Evolutionary conservation across 2,113 vertebrate species (phyloP).

Genomic region (Pseudorasbora parva): DNA sequence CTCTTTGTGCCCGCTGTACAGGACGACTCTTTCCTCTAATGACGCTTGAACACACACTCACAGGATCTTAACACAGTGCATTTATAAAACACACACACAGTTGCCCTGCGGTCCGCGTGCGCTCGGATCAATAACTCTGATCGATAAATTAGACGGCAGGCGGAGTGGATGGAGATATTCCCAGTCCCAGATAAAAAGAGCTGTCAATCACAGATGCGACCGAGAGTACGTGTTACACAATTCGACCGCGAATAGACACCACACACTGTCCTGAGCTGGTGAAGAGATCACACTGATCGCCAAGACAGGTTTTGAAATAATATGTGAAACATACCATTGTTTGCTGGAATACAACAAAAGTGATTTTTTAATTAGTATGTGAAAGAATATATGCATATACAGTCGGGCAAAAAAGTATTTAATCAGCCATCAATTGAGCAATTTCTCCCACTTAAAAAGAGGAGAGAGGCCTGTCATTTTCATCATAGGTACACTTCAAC

Average conservation of each 20-base stretch:
- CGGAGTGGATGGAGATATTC: slow-evolving; percentile 23
- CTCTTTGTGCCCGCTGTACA: not conserved
- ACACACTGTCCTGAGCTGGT: not conserved
- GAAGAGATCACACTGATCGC: not conserved
- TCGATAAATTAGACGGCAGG: slow-evolving; percentile 16
- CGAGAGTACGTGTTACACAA: not conserved
- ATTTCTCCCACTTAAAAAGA: too few species aligned
- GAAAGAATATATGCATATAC: too few species aligned
- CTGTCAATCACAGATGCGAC: not conserved
- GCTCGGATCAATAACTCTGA: not conserved
- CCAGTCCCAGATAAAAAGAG: not conserved
- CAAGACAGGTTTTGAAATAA: too few species aligned
- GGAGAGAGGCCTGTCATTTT: too few species aligned
- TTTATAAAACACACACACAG: not conserved
- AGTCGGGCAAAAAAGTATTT: too few species aligned
- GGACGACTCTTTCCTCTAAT: slow-evolving; percentile 14
- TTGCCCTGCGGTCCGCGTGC: not conserved
- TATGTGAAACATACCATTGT: too few species aligned
- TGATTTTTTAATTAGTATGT: too few species aligned
- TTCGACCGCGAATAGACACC: not conserved
- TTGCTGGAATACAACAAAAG: too few species aligned
- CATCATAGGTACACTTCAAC: too few species aligned
- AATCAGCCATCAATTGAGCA: too few species aligned
- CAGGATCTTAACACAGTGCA: not conserved
- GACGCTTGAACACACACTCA: slow-evolving; percentile 7